These are phyloP conservation scores for Strix aluco DNA, from an alignment of 2,113 vertebrate genomes.

Conservation along the genomic window DNA sequence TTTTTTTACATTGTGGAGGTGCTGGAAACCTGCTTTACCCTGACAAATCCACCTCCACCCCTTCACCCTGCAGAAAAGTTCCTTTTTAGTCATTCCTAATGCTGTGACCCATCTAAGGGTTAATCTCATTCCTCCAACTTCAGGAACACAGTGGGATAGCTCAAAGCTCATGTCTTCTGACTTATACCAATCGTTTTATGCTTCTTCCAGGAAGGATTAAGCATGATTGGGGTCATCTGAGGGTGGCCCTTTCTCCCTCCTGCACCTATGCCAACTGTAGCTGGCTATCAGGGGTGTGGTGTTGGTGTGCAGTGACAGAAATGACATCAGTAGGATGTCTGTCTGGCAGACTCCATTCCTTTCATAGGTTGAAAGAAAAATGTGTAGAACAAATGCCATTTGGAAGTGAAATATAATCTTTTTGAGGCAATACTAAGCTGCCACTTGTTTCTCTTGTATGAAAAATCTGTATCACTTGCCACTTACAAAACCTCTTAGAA, in stretches of 20 bases:
- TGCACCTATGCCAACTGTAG: too few relatives aligned
- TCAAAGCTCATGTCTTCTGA: accelerated
- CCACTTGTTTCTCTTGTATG: not conserved
- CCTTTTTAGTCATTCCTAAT: not conserved
- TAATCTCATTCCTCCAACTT: not conserved
- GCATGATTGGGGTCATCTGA: not conserved
- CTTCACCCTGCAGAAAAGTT: not conserved
- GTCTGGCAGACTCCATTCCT: not conserved
- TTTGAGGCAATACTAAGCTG: not conserved
- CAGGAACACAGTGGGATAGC: not conserved
- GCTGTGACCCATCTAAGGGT: not conserved
- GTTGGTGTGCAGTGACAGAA: not conserved
- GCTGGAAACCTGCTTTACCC: not conserved
- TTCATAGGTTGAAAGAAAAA: not conserved
- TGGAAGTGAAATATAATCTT: not conserved
- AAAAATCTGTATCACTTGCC: not conserved
- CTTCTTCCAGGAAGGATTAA: not conserved
- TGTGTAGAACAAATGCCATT: not conserved
- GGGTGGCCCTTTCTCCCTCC: not conserved
- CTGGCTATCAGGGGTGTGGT: too few relatives aligned
- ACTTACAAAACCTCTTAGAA: not conserved
- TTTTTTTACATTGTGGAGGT: not conserved
- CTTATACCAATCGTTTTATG: not conserved
- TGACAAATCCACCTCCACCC: not conserved
- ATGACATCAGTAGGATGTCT: not conserved